Percentiles rank a stretch among this genome's conserved stretches.
Conservation (phyloP, 2,888 invertebrate genomes). For the Lasioglossum villosulum region DNA sequence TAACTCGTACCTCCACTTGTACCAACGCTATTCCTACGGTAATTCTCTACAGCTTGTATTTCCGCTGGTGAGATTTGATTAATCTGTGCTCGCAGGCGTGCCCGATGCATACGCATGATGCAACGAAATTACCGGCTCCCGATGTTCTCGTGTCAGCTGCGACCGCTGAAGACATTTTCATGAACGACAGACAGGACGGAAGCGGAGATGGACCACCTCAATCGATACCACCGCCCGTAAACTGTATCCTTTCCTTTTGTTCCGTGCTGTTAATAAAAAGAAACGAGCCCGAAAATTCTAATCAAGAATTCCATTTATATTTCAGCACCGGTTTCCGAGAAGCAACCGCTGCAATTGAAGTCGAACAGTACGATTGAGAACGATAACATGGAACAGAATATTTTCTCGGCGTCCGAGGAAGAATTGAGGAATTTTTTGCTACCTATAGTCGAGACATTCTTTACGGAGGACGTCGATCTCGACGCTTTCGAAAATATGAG, state of each 20-base stretch:
- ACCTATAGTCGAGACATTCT: slow-evolving; percentile 44
- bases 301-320: not conserved
- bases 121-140: not conserved
- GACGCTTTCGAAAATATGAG: slow-evolving; percentile 49
- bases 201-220: slow-evolving; percentile 37
- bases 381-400: not conserved
- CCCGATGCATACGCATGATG: not conserved
- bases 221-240: slow-evolving; percentile 30
- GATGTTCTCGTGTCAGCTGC: not conserved
- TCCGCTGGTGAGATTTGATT: not conserved
- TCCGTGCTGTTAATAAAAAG: not conserved
- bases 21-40: not conserved
- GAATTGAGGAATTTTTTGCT: slow-evolving; percentile 61
- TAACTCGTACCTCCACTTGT: no score
- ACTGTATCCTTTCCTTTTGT: slow-evolving; percentile 12
- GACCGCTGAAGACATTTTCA: not conserved
- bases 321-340: slow-evolving; percentile 49
- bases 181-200: slow-evolving; percentile 27
- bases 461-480: slow-evolving; percentile 60
- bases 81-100: slow-evolving; percentile 5
- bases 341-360: not conserved
- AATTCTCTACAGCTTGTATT: not conserved
- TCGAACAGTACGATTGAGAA: not conserved
- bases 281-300: not conserved
- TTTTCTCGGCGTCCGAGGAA: not conserved